These are phyloP conservation scores for Dipodomys merriami DNA, from an alignment of 2,113 vertebrate species.

Conservation along the genomic window DNA sequence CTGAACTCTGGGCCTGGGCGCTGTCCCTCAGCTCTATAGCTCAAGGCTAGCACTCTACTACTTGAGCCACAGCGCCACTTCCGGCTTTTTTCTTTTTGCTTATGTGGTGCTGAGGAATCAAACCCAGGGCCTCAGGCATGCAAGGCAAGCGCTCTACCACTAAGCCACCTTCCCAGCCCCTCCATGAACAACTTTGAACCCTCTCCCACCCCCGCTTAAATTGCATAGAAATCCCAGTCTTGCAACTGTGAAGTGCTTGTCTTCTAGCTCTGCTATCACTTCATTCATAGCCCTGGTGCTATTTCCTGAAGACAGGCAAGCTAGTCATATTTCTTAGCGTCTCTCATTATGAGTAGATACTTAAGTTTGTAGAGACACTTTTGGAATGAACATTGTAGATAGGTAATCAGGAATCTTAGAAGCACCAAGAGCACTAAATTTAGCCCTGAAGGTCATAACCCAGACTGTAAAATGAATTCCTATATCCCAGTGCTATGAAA, in stretches of 20 bases:
- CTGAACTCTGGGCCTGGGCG: no score
- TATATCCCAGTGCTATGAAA: not conserved
- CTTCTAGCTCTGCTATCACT: not conserved
- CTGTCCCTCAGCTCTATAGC: no score
- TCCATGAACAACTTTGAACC: not conserved
- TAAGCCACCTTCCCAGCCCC: not conserved
- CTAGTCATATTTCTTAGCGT: conserved; percentile 41
- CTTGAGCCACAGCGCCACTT: no score
- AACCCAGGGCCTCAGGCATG: no score
- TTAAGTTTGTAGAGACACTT: conserved; percentile 55
- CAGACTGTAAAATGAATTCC: conserved; percentile 12
- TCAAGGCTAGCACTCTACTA: no score
- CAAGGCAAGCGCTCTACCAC: no score
- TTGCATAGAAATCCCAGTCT: not conserved
- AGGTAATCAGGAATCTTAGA: conserved; percentile 41
- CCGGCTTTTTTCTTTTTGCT: no score
- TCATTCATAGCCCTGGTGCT: conserved; percentile 9
- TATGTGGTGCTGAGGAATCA: no score
- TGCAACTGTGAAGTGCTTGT: not conserved
- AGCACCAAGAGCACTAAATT: conserved; percentile 58
- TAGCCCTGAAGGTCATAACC: conserved; percentile 30
- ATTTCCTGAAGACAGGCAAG: conserved; percentile 19
- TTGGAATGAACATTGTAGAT: conserved; percentile 17
- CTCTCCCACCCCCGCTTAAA: not conserved
- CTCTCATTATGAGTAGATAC: conserved; percentile 15